Base-by-base conservation (phyloP, 2,797 vertebrate species). In the Crocidura indochinensis region DNA sequence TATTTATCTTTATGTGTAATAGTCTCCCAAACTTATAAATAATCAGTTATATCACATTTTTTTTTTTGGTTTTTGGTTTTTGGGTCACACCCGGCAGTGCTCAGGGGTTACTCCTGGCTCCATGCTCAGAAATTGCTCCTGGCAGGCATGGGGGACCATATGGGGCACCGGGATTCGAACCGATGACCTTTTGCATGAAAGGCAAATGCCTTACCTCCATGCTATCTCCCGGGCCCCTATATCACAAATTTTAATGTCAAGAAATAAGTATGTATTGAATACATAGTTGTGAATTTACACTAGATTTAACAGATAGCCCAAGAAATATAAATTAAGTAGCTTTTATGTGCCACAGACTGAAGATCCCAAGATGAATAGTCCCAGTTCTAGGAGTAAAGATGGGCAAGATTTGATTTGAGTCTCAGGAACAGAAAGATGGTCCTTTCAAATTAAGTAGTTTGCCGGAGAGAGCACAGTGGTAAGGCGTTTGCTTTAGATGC, bases 381-480 rank as follows among this genome's bases (percentile, higher is more conserved):
- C 62, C 14, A 17, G 86, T n/a, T 71, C 60, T 71, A 8, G 56
- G 69, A 19, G 90, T 49, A 67, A 73, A 90, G n/a, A 82, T 14
- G 12, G 74, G 82, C 14, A 75, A 31, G 72, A 74, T 80, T 77
- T 83, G 53, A 89, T 53, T 12, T 56, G 82, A 92, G 67, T 71
- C 78, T 91, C 65, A 47, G 84, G 7, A 69, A 87, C 72, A 74
- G 38, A 38, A 38, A 38, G 51, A 65, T 76, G 74, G 20, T 24
- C 64, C 65, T 19, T 79, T 95, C 38, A 71, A 69, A 65, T 5
- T 44, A n/a, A n/a, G n/a, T n/a, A n/a, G n/a, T n/a, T n/a, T n/a
- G n/a, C n/a, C n/a, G n/a, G n/a, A n/a, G n/a, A n/a, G n/a, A n/a
- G n/a, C n/a, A n/a, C n/a, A n/a, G n/a, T n/a, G n/a, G n/a, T n/a